These are phyloP conservation scores for Leptinotarsa defecta DNA, from an alignment of 1,140 invertebrate species.

Conservation along the genomic window DNA sequence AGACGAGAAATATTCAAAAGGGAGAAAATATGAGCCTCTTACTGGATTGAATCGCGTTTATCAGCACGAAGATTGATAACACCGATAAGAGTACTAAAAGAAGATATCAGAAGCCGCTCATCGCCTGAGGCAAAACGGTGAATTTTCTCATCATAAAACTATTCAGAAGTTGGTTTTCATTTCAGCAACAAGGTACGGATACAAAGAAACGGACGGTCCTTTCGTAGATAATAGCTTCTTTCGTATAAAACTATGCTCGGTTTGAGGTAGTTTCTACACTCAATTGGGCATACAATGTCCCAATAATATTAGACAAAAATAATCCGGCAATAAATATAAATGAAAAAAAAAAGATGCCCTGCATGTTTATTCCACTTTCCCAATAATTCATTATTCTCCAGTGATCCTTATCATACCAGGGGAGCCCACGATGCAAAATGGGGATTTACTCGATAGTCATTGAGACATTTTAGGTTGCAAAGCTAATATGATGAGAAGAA, in stretches of 20 bases:
- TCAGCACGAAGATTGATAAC: neutral
- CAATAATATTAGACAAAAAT: no score
- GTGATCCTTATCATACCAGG: no score
- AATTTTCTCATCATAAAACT: conserved; percentile 6
- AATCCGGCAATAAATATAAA: no score
- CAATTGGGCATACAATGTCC: no score
- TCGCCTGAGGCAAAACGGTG: neutral
- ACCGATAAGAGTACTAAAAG: neutral
- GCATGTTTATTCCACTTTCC: no score
- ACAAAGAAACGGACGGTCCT: neutral
- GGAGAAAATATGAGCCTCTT: neutral
- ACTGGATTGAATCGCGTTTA: neutral
- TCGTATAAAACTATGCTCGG: neutral
- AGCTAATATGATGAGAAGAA: no score
- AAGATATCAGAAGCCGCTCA: conserved; percentile 1
- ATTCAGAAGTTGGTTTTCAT: neutral
- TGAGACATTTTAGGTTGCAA: no score
- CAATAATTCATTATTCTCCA: no score
- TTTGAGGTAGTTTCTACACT: neutral
- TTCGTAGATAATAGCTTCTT: neutral
- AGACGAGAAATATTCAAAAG: neutral
- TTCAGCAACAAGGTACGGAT: neutral
- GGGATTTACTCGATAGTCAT: no score
- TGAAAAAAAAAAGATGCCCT: no score
- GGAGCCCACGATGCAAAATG: no score